Conservation (phyloP, 2,797 vertebrate species). For the Ciconia nigra region DNA sequence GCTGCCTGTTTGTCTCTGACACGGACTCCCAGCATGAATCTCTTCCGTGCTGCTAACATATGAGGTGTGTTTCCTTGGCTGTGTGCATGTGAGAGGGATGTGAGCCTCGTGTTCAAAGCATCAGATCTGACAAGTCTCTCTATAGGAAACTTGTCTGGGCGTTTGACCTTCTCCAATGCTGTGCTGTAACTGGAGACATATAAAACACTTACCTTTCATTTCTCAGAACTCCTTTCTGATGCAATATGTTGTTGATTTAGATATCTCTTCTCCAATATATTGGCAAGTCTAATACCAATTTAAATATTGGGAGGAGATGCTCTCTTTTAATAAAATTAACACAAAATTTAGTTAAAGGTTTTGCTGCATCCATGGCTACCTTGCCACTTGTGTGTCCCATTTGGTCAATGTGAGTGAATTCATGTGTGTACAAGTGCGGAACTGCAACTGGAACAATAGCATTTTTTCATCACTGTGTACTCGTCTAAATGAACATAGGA, state of each 20-base stretch:
- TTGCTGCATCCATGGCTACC: background rate
- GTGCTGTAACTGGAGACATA: background rate
- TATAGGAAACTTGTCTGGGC: background rate
- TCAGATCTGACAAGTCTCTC: background rate
- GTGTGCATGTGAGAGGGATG: background rate
- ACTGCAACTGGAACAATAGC: background rate
- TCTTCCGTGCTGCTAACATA: background rate
- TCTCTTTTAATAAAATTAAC: background rate
- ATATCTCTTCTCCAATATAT: background rate
- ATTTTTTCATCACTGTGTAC: background rate
- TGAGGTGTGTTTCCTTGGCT: background rate
- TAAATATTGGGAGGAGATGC: background rate
- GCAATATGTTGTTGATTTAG: background rate
- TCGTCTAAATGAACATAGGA: background rate
- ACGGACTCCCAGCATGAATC: background rate
- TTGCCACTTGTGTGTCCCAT: background rate
- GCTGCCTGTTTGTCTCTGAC: background rate
- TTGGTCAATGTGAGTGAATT: background rate
- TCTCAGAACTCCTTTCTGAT: background rate
- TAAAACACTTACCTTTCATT: background rate
- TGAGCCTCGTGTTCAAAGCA: background rate
- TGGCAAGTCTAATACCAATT: background rate
- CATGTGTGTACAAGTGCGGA: background rate
- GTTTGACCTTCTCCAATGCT: background rate
- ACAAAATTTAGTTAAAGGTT: background rate